Conservation (phyloP, 2,797 vertebrate genomes). For the Pygocentrus nattereri region DNA sequence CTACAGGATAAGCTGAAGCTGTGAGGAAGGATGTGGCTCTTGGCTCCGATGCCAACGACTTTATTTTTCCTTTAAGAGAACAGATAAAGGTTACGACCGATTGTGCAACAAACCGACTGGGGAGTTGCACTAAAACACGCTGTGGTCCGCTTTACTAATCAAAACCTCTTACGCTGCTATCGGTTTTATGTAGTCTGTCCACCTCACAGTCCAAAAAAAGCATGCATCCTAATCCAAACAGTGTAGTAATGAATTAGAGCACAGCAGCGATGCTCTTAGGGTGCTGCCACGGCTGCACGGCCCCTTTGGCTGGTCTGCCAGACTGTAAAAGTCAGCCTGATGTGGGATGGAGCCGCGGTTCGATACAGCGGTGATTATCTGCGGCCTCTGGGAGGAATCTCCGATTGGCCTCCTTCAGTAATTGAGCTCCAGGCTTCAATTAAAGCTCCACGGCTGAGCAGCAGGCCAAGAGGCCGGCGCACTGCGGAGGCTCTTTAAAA, state of each 20-base stretch:
- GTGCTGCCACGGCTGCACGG: background rate
- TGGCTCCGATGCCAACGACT: background rate
- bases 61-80: background rate
- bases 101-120: constrained; percentile 8
- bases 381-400: constrained; percentile 39
- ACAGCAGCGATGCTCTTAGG: constrained; percentile 8
- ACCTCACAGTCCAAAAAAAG: too few relatives aligned
- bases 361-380: constrained; percentile 41
- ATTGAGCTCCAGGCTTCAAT: constrained; percentile 63
- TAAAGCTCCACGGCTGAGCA: constrained; percentile 55
- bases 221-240: background rate
- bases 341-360: constrained; percentile 29
- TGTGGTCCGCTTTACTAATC: background rate
- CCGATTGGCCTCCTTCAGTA: constrained; percentile 47
- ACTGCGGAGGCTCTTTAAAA: constrained; percentile 58
- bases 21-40: constrained; percentile 8
- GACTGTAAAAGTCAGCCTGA: constrained; percentile 23
- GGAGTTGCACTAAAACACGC: background rate
- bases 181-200: too few relatives aligned
- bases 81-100: background rate
- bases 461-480: constrained; percentile 52
- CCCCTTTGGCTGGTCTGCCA: constrained; percentile 6
- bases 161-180: background rate
- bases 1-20: background rate
- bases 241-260: constrained; percentile 5